These are phyloP conservation scores for Microcebus ravelobensis DNA, from an alignment of 2,113 vertebrate species.

Conservation along the genomic window DNA sequence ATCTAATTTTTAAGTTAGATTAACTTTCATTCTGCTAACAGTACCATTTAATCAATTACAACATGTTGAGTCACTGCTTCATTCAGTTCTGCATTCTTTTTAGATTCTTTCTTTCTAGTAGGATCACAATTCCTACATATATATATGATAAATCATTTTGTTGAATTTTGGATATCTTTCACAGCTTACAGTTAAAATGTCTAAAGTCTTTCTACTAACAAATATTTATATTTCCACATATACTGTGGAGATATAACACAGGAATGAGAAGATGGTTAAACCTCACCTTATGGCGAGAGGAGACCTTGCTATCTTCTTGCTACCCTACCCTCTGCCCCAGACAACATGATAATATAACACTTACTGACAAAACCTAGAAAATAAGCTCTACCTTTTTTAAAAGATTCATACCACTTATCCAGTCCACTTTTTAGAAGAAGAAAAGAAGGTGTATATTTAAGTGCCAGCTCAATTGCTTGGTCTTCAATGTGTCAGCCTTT, in stretches of 20 bases:
- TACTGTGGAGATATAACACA: not conserved
- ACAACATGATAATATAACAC: not conserved
- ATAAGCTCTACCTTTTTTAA: not conserved
- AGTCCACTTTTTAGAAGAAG: not conserved
- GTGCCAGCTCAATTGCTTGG: accelerated
- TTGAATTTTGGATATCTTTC: not conserved
- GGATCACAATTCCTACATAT: not conserved
- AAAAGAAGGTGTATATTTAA: not conserved
- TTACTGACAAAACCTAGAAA: not conserved
- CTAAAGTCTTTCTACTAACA: not conserved
- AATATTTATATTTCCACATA: not conserved
- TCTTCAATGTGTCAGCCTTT: accelerated
- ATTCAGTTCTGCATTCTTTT: not conserved
- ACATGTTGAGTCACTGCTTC: not conserved
- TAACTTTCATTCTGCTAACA: not conserved
- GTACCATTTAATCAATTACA: not conserved
- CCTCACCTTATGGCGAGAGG: not conserved
- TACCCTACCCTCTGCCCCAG: not conserved
- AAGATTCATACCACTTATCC: not conserved
- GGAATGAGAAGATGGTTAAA: not conserved
- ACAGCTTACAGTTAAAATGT: not conserved
- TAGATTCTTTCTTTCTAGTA: not conserved
- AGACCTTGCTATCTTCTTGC: not conserved
- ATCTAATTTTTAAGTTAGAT: not conserved
- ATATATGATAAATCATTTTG: not conserved